These are phyloP conservation scores for Cephalopterus ornatus DNA, from an alignment of 2,113 vertebrate genomes.

Conservation along the genomic window DNA sequence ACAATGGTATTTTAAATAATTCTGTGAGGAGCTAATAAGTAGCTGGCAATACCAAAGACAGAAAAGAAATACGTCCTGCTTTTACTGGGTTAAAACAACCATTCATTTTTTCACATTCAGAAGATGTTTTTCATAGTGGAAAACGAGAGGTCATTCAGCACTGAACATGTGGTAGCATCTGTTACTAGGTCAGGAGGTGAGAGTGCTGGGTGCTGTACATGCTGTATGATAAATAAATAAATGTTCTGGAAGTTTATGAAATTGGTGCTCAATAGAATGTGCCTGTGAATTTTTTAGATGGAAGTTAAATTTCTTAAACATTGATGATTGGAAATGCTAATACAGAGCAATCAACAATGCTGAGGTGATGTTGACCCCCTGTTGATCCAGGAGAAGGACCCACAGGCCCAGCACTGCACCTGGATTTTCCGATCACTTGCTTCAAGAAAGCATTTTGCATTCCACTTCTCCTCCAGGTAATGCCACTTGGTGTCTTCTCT, in stretches of 20 bases:
- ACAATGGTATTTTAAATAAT: not conserved
- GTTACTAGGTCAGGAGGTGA: not conserved
- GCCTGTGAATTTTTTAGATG: not conserved
- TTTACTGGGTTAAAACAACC: not conserved
- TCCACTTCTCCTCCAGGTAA: rapidly evolving
- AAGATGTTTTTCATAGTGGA: not conserved
- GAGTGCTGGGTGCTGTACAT: not conserved
- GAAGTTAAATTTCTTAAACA: not conserved
- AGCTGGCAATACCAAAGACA: not conserved
- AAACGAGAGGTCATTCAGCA: not conserved
- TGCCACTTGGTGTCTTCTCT: not conserved
- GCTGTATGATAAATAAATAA: rapidly evolving
- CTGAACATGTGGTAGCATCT: not conserved
- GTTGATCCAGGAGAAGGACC: not conserved
- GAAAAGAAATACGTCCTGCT: not conserved
- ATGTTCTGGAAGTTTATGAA: not conserved
- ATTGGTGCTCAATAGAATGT: not conserved
- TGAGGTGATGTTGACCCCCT: not conserved
- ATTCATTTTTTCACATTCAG: not conserved
- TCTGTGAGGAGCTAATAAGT: not conserved
- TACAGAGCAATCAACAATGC: not conserved
- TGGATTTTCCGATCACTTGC: not conserved
- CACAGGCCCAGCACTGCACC: not conserved
- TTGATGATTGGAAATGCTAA: not conserved
- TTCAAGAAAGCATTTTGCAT: not conserved